Conservation (phyloP, 2,888 invertebrate genomes). For the Phania funesta region DNA sequence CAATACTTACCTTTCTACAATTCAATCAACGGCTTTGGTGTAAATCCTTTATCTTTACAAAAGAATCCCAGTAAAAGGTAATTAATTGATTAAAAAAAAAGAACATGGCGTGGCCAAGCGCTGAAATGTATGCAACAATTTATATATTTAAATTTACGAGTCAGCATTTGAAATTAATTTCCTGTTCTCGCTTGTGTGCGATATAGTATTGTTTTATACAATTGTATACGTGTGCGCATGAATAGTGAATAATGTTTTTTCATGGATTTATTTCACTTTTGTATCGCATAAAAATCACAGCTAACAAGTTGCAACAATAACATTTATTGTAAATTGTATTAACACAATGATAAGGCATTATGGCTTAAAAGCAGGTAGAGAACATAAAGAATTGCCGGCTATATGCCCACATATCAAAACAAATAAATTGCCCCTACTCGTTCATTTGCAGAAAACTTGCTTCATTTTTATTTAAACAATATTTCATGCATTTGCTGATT, state of each 20-base stretch:
- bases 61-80: slow-evolving; percentile 19
- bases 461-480: slow-evolving; percentile 50
- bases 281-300: slow-evolving; percentile 42
- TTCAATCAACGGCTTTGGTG: slow-evolving; percentile 4
- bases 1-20: neutral
- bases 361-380: slow-evolving; percentile 30
- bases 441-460: slow-evolving; percentile 2
- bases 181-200: slow-evolving; percentile 21
- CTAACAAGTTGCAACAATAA: slow-evolving; percentile 53
- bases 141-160: slow-evolving; percentile 46
- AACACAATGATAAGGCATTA: slow-evolving; percentile 51
- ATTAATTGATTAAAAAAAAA: slow-evolving; percentile 45
- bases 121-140: slow-evolving; percentile 25
- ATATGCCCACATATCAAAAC: slow-evolving; percentile 6
- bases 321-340: slow-evolving; percentile 53
- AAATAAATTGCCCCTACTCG: neutral
- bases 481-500: slow-evolving; percentile 41
- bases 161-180: slow-evolving; percentile 57
- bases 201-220: slow-evolving; percentile 9
- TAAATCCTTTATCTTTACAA: neutral
- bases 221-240: slow-evolving; percentile 2
- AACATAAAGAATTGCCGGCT: slow-evolving; percentile 34
- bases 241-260: slow-evolving; percentile 21
- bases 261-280: slow-evolving; percentile 48
- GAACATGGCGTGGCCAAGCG: neutral